Evolutionary conservation across 2,888 invertebrate species (phyloP), one percentile per base, ranked within the genome.

Genomic region (Philhelius pedissequus): DNA sequence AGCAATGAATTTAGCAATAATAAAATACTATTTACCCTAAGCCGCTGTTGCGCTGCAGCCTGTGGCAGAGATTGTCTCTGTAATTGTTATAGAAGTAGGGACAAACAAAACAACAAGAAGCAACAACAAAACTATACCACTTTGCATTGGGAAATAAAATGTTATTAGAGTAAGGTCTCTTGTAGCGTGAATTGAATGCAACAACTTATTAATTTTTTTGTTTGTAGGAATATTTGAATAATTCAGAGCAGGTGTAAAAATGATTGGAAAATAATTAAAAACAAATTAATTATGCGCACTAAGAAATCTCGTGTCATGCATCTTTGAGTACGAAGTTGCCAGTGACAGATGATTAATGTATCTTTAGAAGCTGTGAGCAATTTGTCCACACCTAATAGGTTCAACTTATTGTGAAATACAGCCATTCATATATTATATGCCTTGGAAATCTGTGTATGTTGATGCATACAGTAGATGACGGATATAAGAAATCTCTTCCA

Each of bases 241-340:
- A 80, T 75, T 69, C 75, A 62, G 62, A 64, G 62, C 80, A 70
- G 80, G 80, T 75, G 69, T 80, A 25, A 70, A 64, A 64, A 70
- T 75, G 22, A 69, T 75, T 18, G 20, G 48, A 54, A 54, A 75
- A 56, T 70, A 75, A 75, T 75, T 75, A 75, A 80, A 75, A 48
- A 60, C 25, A 35, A 15, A 25, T 74, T 56, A 50, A 75, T 70
- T 70, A 54, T 80, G n/a, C n/a, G n/a, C n/a, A 74, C 48, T 15
- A n/a, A 60, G 40, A 32, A 76, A 76, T 40, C 52, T 40, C 43
- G 11, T 43, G 56, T 69, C 69, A 64, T 64, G 64, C 64, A 64
- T 64, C 64, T 64, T 64, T 64, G 64, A 64, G 25, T 56, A 32
- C 25, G 30, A 45, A 38, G 54, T 15, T 69, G 62, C 45, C 74